Conservation (phyloP, 1,140 invertebrate genomes). For the Drosophila ambigua region DNA sequence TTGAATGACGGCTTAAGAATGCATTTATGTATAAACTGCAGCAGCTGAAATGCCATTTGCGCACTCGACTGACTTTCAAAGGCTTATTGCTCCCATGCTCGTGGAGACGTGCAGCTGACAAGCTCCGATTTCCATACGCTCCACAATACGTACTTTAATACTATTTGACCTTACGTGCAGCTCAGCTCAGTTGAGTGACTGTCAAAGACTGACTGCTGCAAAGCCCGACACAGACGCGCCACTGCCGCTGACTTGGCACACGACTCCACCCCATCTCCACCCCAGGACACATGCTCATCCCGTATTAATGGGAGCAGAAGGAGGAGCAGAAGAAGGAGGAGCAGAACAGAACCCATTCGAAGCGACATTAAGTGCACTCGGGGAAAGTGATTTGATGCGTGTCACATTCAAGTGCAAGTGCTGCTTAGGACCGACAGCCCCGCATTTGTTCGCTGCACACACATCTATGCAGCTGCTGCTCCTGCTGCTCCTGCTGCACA, state of each 20-base stretch:
- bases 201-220: neutral
- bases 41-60: too few relatives aligned
- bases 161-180: neutral
- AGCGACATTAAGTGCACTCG: constrained; percentile 66
- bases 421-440: constrained; percentile 27
- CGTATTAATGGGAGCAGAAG: constrained; percentile 25
- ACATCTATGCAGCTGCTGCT: neutral
- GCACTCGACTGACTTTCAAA: too few relatives aligned
- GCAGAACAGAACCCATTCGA: constrained; percentile 36
- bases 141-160: too few relatives aligned
- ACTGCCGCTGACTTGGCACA: too few relatives aligned
- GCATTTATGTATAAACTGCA: too few relatives aligned
- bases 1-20: too few relatives aligned
- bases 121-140: too few relatives aligned
- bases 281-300: too few relatives aligned
- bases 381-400: constrained; percentile 66
- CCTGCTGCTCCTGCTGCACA: neutral
- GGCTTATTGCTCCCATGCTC: too few relatives aligned
- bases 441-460: constrained; percentile 22
- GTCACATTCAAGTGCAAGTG: constrained; percentile 57
- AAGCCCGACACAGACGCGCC: constrained; percentile 11
- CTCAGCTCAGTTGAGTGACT: constrained; percentile 8
- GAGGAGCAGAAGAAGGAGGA: neutral
- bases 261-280: too few relatives aligned
- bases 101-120: too few relatives aligned